Evolutionary conservation across 2,113 vertebrate genomes (phyloP).

Genomic region (Rhinopomastus cyanomelas): DNA sequence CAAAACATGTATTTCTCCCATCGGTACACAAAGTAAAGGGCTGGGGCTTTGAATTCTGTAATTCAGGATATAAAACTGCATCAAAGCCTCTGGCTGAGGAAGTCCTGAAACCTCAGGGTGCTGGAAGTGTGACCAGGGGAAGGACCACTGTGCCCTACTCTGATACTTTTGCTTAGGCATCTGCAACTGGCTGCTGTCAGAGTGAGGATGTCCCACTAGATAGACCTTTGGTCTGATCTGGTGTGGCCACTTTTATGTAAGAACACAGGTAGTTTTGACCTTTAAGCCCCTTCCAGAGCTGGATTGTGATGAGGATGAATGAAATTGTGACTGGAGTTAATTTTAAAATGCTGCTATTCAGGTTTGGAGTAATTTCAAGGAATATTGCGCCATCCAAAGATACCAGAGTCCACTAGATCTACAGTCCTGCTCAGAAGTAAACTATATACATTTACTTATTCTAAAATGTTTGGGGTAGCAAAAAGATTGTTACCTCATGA

Average conservation of each 20-base stretch:
- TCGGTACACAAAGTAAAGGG: not conserved
- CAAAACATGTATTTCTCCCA: not conserved
- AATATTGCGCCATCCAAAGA: not conserved
- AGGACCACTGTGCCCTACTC: not conserved
- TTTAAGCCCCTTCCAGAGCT: not conserved
- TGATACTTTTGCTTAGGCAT: not conserved
- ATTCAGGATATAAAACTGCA: not conserved
- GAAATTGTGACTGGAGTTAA: not conserved
- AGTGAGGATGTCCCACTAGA: not conserved
- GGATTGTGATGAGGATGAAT: not conserved
- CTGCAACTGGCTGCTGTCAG: not conserved
- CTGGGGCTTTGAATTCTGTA: not conserved
- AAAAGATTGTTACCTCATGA: not conserved
- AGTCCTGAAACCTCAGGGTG: not conserved
- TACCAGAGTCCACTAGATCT: not conserved
- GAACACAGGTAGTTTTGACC: not conserved
- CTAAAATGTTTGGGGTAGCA: not conserved
- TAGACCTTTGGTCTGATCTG: not conserved
- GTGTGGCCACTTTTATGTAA: not conserved
- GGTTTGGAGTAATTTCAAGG: conserved; percentile 5
- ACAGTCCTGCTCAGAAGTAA: not conserved
- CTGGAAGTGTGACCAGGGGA: not conserved
- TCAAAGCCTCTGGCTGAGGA: conserved; percentile 4
- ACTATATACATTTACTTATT: not conserved
- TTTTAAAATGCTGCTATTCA: conserved; percentile 18